Evolutionary conservation across 2,797 vertebrate genomes (phyloP).

Genomic region (Chelonia mydas): DNA sequence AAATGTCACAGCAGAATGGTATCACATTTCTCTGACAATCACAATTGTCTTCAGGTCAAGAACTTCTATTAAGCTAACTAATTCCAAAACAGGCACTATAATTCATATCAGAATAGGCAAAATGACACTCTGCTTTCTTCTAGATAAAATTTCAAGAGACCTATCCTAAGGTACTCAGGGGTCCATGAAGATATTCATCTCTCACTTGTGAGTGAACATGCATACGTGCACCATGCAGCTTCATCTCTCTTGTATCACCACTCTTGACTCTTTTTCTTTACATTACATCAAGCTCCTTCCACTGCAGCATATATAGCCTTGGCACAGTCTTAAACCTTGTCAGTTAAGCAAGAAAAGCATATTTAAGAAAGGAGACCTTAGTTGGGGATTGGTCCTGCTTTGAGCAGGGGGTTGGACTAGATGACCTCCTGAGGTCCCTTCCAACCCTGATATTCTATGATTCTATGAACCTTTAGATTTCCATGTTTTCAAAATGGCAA

Average conservation of each 20-base stretch:
- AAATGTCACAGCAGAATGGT: constrained; percentile 55
- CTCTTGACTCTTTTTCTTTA: neutral
- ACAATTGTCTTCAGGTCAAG: constrained; percentile 60
- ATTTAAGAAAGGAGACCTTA: neutral
- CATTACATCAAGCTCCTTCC: neutral
- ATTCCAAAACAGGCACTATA: constrained; percentile 56
- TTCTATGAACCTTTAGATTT: neutral
- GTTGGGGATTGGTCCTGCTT: too few relatives aligned
- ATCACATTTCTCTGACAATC: too few relatives aligned
- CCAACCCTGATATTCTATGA: too few relatives aligned
- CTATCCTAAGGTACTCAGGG: neutral
- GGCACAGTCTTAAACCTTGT: neutral
- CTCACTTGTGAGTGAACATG: neutral
- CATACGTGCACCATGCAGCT: neutral
- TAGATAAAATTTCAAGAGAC: constrained; percentile 33
- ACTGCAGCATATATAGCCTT: neutral
- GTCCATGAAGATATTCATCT: constrained; percentile 36
- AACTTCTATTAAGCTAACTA: constrained; percentile 65
- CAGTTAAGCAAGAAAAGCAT: neutral
- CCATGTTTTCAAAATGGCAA: neutral
- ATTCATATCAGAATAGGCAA: constrained; percentile 45
- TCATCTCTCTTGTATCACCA: neutral
- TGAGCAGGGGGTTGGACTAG: too few relatives aligned
- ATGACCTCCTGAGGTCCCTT: too few relatives aligned
- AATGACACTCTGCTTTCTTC: constrained; percentile 25